These are phyloP conservation scores for Papilio xuthus DNA, from an alignment of 1,140 invertebrate species.

Conservation along the genomic window DNA sequence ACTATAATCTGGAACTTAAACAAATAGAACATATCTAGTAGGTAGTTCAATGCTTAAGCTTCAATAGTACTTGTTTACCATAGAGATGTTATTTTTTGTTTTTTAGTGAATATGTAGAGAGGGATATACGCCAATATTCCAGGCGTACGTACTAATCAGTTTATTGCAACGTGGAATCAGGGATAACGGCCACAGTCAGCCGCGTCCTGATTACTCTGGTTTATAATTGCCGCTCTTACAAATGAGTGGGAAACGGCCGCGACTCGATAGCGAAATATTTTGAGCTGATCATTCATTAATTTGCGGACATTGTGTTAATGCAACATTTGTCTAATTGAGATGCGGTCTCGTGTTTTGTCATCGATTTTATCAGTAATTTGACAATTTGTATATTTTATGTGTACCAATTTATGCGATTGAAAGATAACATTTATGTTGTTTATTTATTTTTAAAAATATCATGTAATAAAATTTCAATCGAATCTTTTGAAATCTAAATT, in stretches of 20 bases:
- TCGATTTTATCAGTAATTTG: conserved; percentile 26
- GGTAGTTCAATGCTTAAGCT: background rate
- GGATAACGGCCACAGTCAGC: conserved; percentile 51
- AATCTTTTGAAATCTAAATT: background rate
- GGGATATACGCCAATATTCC: conserved; percentile 33
- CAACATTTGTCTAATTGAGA: conserved; percentile 65
- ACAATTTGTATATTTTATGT: background rate
- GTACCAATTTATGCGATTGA: background rate
- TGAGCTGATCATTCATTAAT: conserved; percentile 69
- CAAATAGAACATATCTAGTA: background rate
- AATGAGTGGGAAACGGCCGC: conserved; percentile 65
- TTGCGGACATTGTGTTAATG: conserved; percentile 71
- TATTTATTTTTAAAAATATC: too few species aligned
- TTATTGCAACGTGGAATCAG: conserved; percentile 68
- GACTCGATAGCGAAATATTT: conserved; percentile 67
- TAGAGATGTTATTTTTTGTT: background rate
- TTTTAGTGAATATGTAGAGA: background rate
- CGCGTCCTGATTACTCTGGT: conserved; percentile 64
- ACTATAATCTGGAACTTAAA: background rate
- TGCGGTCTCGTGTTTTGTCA: conserved; percentile 35
- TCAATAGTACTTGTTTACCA: background rate
- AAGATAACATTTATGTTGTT: conserved; percentile 3
- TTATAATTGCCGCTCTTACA: conserved; percentile 75
- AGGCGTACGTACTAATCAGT: conserved; percentile 62
- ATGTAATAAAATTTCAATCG: background rate